Evolutionary conservation across 2,888 invertebrate genomes (phyloP), one percentile per base, ranked within the genome.

Genomic region (Deilephila elpenor): DNA sequence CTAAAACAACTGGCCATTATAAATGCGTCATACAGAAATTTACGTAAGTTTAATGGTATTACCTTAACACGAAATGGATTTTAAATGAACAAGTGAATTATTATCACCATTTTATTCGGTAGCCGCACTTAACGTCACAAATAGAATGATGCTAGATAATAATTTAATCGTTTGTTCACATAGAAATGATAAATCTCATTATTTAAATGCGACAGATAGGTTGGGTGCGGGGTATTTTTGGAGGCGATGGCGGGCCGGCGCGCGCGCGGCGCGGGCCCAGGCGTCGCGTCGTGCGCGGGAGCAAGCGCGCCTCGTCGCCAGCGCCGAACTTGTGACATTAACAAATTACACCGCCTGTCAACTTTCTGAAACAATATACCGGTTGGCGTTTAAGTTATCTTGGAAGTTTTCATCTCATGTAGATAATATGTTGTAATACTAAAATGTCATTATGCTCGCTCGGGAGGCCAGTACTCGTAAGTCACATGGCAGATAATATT

Each of bases 341-440:
- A 94, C 94, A 93, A 94, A 94, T 93, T 93, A 93, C 93, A 90
- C 89, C 84, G 91, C 84, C 91, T 91, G 93, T 92, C 91, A 91
- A 88, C 90, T 91, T 90, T 92, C 88, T 91, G 93, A 94, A 93
- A 94, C 94, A 93, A 94, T 94, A 93, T 93, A 93, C 92, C 89
- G 90, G 91, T 91, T 90, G 91, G 90, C 92, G 94, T 93, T 94
- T 93, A 93, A 92, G 88, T 93, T 93, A 94, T 93, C 94, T 94
- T 80, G 82, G 85, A 86, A 92, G 89, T 93, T 93, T 93, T 93
- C 91, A 92, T 92, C 90, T 90, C 88, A 87, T 89, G 88, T 91
- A 92, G 93, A 94, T 94, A 94, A 92, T 91, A 89, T 90, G 92
- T 92, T 93, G 92, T 93, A 93, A 91, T 92, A 93, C 93, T 93